Evolutionary conservation across 2,797 vertebrate genomes (phyloP).

Genomic region (Coilia nasus): DNA sequence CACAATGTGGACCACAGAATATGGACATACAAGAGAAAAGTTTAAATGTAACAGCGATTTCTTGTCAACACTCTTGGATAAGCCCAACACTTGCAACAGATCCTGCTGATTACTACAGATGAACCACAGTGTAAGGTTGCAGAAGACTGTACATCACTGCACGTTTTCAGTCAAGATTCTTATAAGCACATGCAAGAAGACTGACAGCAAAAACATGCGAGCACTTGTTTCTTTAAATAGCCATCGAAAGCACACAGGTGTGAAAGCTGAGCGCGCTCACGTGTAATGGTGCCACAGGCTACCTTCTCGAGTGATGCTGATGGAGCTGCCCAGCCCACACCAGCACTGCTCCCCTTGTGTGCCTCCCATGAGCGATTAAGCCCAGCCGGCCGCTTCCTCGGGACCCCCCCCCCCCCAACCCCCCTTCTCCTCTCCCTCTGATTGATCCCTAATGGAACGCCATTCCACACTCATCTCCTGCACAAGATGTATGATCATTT

Average conservation of each 20-base stretch:
- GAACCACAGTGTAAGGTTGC: background rate
- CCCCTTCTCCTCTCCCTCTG: constrained; percentile 8
- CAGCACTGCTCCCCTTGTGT: background rate
- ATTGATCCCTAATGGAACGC: constrained; percentile 59
- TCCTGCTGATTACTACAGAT: background rate
- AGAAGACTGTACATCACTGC: background rate
- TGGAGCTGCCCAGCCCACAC: background rate
- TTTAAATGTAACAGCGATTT: no score
- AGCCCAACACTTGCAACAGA: background rate
- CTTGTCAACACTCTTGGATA: no score
- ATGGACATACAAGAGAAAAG: no score
- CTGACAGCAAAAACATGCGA: background rate
- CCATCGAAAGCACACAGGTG: background rate
- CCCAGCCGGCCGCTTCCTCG: background rate
- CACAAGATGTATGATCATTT: constrained; percentile 57
- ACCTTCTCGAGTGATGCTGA: background rate
- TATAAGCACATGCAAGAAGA: background rate
- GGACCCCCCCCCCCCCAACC: background rate
- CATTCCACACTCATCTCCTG: constrained; percentile 55
- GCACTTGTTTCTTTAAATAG: background rate
- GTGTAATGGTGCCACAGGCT: background rate
- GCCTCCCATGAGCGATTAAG: constrained; percentile 3
- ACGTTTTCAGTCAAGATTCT: background rate
- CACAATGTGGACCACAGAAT: no score
- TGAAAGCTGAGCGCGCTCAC: background rate